A percentile compares a stretch with the other conserved stretches of the same genome.
Evolutionary conservation across 2,797 vertebrate species (phyloP).

Genomic region (Sparus aurata): DNA sequence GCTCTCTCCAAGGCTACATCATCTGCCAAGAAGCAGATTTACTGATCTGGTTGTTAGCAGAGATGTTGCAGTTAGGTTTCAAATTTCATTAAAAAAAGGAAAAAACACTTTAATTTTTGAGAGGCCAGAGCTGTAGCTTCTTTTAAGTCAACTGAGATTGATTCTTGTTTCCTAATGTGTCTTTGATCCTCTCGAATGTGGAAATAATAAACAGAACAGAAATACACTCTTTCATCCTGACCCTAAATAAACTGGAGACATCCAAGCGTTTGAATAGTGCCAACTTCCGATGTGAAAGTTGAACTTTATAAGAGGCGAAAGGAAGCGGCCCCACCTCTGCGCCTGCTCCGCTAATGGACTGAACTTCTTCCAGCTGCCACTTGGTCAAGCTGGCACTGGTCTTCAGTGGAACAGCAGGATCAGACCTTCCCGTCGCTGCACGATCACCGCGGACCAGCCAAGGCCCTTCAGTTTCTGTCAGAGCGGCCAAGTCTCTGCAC

Average conservation of each 20-base stretch:
- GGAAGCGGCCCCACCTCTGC: slow-evolving; percentile 57
- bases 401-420: slow-evolving; percentile 59
- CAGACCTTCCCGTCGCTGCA: slow-evolving; percentile 51
- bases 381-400: slow-evolving; percentile 64
- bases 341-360: slow-evolving; percentile 59
- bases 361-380: slow-evolving; percentile 63
- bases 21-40: slow-evolving; percentile 68
- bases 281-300: slow-evolving; percentile 54
- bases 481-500: slow-evolving; percentile 65
- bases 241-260: slow-evolving; percentile 58
- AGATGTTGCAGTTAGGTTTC: slow-evolving; percentile 56
- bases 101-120: slow-evolving; percentile 21
- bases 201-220: slow-evolving; percentile 47
- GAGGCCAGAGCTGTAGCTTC: slow-evolving; percentile 34
- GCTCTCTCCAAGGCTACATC: slow-evolving; percentile 38
- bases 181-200: slow-evolving; percentile 68
- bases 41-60: slow-evolving; percentile 60
- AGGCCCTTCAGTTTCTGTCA: slow-evolving; percentile 38
- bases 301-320: slow-evolving; percentile 51
- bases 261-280: slow-evolving; percentile 50
- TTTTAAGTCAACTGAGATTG: slow-evolving; percentile 36
- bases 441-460: slow-evolving; percentile 57
- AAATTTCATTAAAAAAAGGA: slow-evolving; percentile 28
- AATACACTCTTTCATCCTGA: slow-evolving; percentile 41
- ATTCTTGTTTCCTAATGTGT: slow-evolving; percentile 48